Base-by-base conservation (phyloP, 1,140 invertebrate species). In the Aphis gossypii region DNA sequence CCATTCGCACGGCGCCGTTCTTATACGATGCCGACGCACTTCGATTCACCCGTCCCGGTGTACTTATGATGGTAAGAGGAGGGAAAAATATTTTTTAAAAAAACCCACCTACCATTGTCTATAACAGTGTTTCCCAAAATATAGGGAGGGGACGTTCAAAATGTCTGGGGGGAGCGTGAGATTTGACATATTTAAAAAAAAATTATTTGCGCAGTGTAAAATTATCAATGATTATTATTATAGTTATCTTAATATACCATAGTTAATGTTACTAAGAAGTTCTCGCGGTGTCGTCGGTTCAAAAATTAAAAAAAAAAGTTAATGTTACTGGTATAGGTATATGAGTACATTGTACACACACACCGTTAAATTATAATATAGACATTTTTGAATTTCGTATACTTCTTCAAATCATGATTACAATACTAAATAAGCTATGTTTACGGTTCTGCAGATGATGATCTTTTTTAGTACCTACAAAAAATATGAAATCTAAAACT, bases 101-200 rank as follows among this genome's bases (percentile, higher is more conserved):
- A 91, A 68, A 41, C 30, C 41, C 56, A 68, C 54, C 86, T 88
- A 88, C 86, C 86, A 88, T 88, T 88, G 84, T 86, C 44, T 76
- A n/a, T 76, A n/a, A 35, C 60, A 76, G 60, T 76, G n/a, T 76
- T 76, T 76, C 30, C n/a, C 60, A 76, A n/a, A n/a, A 30, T 76
- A n/a, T n/a, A 30, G 14, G 30, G 18, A n/a, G n/a, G 48, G 60
- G 60, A n/a, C 9, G 60, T 68, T 68, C 3, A 68, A 68, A 68
- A 68, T 68, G 60, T 68, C 30, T 11, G 11, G 60, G 60, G 60
- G 30, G 60, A 68, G 60, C 30, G 3, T 68, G 3, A 14, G 3
- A 68, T 68, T 68, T 68, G 25, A 68, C 30, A 18, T 11, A 30
- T 14, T 68, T 68, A n/a, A 20, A 68, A 68, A 68, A 60, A 68